Percentiles rank a stretch among this genome's conserved stretches.
Evolutionary conservation across 1,140 invertebrate species (phyloP).

Genomic region (Zaprionus vittiger): DNA sequence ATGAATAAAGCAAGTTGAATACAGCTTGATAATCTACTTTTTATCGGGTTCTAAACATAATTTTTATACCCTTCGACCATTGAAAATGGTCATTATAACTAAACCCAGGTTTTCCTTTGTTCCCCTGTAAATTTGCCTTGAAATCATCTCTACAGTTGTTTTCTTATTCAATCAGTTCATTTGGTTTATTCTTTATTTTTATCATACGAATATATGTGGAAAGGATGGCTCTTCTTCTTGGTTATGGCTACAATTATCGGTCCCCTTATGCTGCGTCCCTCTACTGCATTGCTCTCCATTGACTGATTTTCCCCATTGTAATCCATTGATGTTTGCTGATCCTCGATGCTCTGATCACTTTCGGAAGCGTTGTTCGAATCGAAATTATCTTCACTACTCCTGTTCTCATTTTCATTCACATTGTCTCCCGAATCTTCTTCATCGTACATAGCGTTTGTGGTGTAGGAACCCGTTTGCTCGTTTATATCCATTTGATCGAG

Average conservation of each 20-base stretch:
- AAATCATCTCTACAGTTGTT: not conserved
- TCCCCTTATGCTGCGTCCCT: slow-evolving; percentile 38
- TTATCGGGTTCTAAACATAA: not conserved
- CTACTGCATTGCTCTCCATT: slow-evolving; percentile 7
- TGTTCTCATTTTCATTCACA: not conserved
- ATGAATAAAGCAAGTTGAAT: no score
- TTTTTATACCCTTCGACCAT: no score
- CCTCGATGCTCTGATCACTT: slow-evolving; percentile 17
- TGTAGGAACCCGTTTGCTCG: not conserved
- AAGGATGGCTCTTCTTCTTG: slow-evolving; percentile 34
- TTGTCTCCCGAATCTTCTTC: slow-evolving; percentile 17
- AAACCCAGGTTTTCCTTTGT: not conserved
- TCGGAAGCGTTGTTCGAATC: slow-evolving; percentile 3
- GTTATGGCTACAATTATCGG: slow-evolving; percentile 40
- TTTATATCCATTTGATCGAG: slow-evolving; percentile 48
- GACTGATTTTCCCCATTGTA: slow-evolving; percentile 15
- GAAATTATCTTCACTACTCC: slow-evolving; percentile 16
- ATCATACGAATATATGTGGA: slow-evolving; percentile 36
- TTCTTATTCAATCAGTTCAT: slow-evolving; percentile 14
- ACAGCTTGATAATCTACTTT: not conserved
- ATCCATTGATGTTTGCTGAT: slow-evolving; percentile 5
- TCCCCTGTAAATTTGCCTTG: not conserved
- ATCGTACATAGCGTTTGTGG: slow-evolving; percentile 14
- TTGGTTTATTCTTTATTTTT: slow-evolving; percentile 17
- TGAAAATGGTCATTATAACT: no score